Evolutionary conservation across 2,113 vertebrate genomes (phyloP), one percentile per base, ranked within the genome.

Genomic region (Nanorana parkeri): DNA sequence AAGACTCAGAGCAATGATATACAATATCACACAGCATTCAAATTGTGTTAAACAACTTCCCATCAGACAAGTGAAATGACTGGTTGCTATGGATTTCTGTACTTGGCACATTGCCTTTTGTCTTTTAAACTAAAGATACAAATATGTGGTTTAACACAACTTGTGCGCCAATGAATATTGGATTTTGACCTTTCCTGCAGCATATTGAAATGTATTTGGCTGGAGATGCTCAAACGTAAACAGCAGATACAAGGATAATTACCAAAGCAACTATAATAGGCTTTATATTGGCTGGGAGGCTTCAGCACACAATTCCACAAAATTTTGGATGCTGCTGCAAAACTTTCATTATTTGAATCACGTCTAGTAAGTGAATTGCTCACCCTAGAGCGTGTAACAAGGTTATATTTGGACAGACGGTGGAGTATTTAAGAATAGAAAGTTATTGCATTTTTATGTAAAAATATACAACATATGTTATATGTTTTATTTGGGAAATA

Each of bases 401-500:
- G 91, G 87, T 90, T 88, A 23, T 71, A 86, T 84, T 91, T 87
- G 86, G 86, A 85, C 88, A 90, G 90, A 92, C 90, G 88, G 86
- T 85, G 84, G 84, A 72, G 86, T 77, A 89, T 90, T 76, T 85
- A 84, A 90, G 91, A 88, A 89, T 84, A 87, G 80, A 85, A 84
- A 82, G 84, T 87, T 2, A 0, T 85, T 86, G 66, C 36, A 84
- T 90, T 88, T 79, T 17, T 68, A 10, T 85, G 79, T 88, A 87
- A 89, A 91, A 89, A 91, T 89, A 78, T 71, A 81, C 81, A 88
- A 80, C 88, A 90, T 92, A 91, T 93, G 90, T 82, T 91, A 68
- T 63, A 80, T 85, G 81, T 89, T 93, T 91, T 91, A 87, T 88
- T 90, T 88, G 84, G 89, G 85, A 89, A 88, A 79, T 90, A 89